phyloP scores from a whole-genome alignment of 2,113 vertebrate genomes.

The Brachyhypopomus gauderio region DNA sequence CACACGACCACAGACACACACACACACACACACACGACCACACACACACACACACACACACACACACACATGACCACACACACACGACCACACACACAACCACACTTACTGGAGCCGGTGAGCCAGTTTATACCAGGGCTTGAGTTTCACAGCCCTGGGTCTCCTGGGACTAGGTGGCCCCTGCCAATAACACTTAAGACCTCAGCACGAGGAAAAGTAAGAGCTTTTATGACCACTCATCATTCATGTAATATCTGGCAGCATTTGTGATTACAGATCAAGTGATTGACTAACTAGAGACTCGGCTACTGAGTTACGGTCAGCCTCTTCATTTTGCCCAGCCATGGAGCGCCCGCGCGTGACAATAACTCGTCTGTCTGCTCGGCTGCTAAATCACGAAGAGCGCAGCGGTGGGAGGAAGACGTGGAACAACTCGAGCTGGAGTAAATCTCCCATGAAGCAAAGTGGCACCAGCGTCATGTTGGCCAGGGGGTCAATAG shows the following conservation, averaged over 20 bases:
- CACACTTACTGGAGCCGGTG: constrained; percentile 63
- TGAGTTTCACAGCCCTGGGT: constrained; percentile 74
- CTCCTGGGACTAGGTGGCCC: constrained; percentile 76
- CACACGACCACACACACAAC: background rate
- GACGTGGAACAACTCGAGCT: constrained; percentile 76
- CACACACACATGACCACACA: no score
- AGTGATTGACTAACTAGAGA: constrained; percentile 98
- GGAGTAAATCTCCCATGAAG: constrained; percentile 77
- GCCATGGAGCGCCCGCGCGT: constrained; percentile 53
- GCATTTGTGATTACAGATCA: constrained; percentile 97
- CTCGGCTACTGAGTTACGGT: constrained; percentile 90
- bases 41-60: constrained; percentile 32
- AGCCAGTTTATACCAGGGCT: constrained; percentile 75
- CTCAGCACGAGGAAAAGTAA: constrained; percentile 87
- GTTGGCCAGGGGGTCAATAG: constrained; percentile 65
- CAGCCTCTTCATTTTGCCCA: constrained; percentile 66
- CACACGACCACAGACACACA: no score
- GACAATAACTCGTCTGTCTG: constrained; percentile 75
- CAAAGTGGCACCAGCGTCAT: constrained; percentile 62
- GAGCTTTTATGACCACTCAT: constrained; percentile 89
- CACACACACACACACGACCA: constrained; percentile 6
- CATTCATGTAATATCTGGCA: constrained; percentile 95
- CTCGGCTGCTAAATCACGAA: constrained; percentile 72
- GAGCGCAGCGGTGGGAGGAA: constrained; percentile 66
- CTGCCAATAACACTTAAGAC: constrained; percentile 86